Evolutionary conservation across 2,113 vertebrate genomes (phyloP).

Genomic region (Merops nubicus): DNA sequence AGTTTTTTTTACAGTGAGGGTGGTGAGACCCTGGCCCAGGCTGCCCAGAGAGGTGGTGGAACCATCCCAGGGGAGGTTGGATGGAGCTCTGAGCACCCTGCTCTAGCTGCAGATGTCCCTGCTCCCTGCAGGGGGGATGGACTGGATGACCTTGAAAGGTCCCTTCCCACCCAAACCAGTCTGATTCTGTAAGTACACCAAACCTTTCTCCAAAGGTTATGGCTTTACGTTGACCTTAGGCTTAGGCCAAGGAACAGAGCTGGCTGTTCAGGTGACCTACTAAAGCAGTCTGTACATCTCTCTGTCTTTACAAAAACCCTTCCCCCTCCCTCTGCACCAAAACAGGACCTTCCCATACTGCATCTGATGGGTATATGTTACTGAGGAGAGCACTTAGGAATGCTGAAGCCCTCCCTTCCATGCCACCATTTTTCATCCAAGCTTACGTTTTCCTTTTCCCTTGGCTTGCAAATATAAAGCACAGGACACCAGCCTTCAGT

Average conservation of each 20-base stretch:
- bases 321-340: background rate
- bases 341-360: background rate
- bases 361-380: background rate
- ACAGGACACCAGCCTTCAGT: background rate
- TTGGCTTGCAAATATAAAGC: constrained; percentile 11
- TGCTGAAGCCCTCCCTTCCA: background rate
- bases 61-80: background rate
- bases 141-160: background rate
- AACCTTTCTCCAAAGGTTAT: background rate
- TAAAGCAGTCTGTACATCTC: background rate
- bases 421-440: background rate
- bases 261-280: background rate
- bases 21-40: background rate
- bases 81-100: background rate
- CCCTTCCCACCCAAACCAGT: background rate
- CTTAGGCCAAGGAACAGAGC: background rate
- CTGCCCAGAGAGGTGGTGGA: background rate
- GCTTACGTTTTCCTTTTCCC: background rate
- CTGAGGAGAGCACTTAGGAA: background rate
- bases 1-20: background rate
- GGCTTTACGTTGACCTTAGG: background rate
- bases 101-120: background rate
- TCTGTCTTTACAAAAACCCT: background rate
- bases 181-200: background rate
- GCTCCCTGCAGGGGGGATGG: background rate